A percentile compares a stretch with the other conserved stretches of the same genome.
Evolutionary conservation across 2,888 invertebrate genomes (phyloP).

Genomic region (Synanthedon tipuliformis): DNA sequence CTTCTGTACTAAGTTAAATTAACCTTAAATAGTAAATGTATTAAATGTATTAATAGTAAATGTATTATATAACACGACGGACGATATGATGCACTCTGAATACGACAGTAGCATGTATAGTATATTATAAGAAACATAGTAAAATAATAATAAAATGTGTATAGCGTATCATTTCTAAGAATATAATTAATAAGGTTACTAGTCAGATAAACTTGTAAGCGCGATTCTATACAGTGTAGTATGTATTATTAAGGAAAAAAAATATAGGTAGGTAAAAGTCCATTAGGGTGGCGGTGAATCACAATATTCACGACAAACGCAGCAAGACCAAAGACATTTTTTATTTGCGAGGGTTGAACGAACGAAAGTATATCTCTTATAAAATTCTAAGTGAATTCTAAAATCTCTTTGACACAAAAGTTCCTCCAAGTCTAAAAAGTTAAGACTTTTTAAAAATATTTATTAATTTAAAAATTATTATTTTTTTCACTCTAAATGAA

Average conservation of each 20-base stretch:
- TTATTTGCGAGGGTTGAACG: conserved; percentile 59
- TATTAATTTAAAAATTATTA: no score
- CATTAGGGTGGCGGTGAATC: background rate
- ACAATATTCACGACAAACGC: conserved; percentile 3
- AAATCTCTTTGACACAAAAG: no score
- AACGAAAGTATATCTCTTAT: conserved; percentile 59
- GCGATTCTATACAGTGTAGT: no score
- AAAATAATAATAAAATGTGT: background rate
- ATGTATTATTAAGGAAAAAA: no score
- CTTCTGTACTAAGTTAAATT: no score
- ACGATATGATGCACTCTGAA: background rate
- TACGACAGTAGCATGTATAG: background rate
- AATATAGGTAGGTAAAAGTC: background rate
- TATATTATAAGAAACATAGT: background rate
- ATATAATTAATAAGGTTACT: background rate
- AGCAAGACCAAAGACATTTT: conserved; percentile 21
- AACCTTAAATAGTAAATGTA: no score
- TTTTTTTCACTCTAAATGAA: no score
- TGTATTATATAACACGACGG: no score
- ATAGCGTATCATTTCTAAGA: background rate
- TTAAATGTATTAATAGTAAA: no score
- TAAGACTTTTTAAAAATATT: no score
- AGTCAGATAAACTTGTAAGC: no score
- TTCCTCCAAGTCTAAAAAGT: no score
- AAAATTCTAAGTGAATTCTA: background rate